These are phyloP conservation scores for Molossus molossus DNA, from an alignment of 2,797 vertebrate genomes.

Conservation along the genomic window DNA sequence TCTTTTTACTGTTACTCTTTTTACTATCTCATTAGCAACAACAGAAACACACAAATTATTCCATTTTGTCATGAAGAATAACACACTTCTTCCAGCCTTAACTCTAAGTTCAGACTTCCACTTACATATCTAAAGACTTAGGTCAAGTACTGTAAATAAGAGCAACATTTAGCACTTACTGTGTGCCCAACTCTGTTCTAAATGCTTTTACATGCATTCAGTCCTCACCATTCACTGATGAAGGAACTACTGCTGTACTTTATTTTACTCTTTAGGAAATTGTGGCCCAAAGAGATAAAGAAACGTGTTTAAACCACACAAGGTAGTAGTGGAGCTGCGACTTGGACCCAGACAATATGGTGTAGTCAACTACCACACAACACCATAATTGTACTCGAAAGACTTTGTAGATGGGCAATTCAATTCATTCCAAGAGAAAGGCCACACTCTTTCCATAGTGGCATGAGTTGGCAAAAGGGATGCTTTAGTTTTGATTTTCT, in stretches of 20 bases:
- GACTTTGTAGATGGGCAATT: background rate
- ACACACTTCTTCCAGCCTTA: background rate
- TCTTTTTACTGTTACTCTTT: background rate
- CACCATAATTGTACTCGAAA: background rate
- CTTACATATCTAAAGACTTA: background rate
- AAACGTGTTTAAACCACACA: background rate
- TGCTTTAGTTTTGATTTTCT: background rate
- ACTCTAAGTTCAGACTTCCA: background rate
- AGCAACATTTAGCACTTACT: background rate
- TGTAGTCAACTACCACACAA: background rate
- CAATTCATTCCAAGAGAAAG: background rate
- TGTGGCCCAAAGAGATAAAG: background rate
- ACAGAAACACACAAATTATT: background rate
- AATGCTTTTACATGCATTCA: background rate
- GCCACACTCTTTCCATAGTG: accelerated
- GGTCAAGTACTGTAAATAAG: background rate
- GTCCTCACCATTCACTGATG: background rate
- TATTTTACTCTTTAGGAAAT: background rate
- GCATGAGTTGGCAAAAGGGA: background rate
- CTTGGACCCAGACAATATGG: background rate
- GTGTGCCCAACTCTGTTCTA: background rate
- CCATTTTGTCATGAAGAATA: background rate
- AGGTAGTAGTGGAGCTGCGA: background rate
- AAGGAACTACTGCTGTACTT: accelerated
- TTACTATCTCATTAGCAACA: background rate